phyloP scores from a whole-genome alignment of 2,888 invertebrate genomes.

The Andrena fulva region DNA sequence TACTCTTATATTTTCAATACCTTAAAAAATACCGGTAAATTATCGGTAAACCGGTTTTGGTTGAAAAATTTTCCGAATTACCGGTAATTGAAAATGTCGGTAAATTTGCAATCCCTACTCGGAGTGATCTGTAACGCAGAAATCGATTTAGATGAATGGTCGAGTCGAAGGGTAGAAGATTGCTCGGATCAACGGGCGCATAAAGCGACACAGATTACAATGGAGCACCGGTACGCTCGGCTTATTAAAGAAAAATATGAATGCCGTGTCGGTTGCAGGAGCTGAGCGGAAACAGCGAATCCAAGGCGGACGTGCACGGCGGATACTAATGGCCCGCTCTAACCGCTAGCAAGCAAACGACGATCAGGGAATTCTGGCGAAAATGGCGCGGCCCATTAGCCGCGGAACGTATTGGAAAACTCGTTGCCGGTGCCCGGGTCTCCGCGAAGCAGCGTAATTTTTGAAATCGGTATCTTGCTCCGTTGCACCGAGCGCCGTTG shows the following conservation, averaged over 20 bases:
- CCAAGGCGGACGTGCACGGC: slow-evolving; percentile 16
- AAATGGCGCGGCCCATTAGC: slow-evolving; percentile 38
- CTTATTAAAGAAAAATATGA: slow-evolving; percentile 47
- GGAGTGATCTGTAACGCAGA: no score
- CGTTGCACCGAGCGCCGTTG: neutral
- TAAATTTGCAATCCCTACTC: no score
- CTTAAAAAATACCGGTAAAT: no score
- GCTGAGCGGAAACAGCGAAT: slow-evolving; percentile 22
- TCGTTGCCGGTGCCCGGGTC: neutral
- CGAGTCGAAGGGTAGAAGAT: no score
- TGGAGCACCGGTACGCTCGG: neutral
- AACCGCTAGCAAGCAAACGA: slow-evolving; percentile 27
- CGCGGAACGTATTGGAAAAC: slow-evolving; percentile 23
- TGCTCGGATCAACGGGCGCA: neutral
- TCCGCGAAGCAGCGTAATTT: neutral
- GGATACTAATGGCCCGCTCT: slow-evolving; percentile 35
- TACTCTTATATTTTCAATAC: no score
- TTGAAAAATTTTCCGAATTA: no score
- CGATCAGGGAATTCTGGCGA: slow-evolving; percentile 34
- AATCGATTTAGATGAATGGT: no score
- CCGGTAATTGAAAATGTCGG: no score
- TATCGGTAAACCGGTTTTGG: no score
- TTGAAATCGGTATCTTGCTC: neutral
- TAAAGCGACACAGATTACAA: slow-evolving; percentile 6
- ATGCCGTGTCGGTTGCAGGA: slow-evolving; percentile 35